A percentile compares a stretch with the other conserved stretches of the same genome.
phyloP scores from a whole-genome alignment of 2,113 vertebrate species.

The Ondatra zibethicus region DNA sequence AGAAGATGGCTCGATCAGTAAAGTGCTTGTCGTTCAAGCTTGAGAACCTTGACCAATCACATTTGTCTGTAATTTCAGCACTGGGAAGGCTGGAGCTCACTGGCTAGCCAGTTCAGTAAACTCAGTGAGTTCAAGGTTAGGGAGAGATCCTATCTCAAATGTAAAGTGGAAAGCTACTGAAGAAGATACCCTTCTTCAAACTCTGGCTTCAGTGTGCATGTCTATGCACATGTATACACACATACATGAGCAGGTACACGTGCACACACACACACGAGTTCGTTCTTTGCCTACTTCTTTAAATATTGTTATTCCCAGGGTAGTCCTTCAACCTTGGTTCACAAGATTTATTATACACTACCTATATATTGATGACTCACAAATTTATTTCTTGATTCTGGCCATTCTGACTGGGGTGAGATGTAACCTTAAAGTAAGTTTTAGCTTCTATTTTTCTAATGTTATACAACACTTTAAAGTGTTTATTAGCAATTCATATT shows the following conservation, averaged over 20 bases:
- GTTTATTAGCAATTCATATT: background rate
- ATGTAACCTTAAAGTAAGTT: background rate
- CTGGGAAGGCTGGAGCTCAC: background rate
- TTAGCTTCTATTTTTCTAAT: background rate
- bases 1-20: background rate
- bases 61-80: background rate
- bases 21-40: background rate
- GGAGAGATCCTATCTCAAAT: background rate
- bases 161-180: background rate
- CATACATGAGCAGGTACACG: background rate
- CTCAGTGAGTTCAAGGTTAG: background rate
- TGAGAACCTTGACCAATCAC: background rate
- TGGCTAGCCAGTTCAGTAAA: background rate
- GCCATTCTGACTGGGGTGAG: background rate
- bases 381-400: conserved; percentile 34
- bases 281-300: background rate
- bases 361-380: conserved; percentile 36
- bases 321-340: conserved; percentile 43
- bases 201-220: background rate
- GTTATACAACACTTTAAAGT: background rate
- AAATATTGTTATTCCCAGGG: conserved; percentile 33
- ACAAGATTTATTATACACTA: background rate
- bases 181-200: background rate
- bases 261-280: too few species aligned
- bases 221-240: background rate